Evolutionary conservation across 2,113 vertebrate genomes (phyloP).

Genomic region (Strigops habroptila): DNA sequence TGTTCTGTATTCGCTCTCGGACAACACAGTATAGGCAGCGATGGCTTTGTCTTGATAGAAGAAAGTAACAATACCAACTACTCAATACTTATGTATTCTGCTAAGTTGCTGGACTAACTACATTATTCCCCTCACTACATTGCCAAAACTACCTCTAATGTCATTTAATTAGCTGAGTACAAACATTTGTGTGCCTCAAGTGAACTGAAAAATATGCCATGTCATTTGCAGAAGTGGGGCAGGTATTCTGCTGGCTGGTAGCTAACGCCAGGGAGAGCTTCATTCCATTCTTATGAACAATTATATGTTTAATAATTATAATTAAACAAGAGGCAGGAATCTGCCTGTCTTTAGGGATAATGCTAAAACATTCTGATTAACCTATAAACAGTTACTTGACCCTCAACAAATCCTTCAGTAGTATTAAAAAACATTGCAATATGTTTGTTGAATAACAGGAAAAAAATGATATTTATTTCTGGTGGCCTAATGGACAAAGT

Average conservation of each 20-base stretch:
- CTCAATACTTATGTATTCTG: neutral
- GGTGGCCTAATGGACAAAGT: neutral
- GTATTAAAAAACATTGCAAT: neutral
- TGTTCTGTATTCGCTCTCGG: neutral
- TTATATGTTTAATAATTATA: neutral
- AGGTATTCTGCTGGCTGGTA: neutral
- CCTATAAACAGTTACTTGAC: neutral
- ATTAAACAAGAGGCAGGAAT: neutral
- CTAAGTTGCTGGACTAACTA: neutral
- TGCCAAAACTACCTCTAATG: neutral
- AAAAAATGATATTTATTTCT: neutral
- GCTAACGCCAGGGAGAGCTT: neutral
- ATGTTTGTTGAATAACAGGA: neutral
- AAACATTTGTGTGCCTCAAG: neutral
- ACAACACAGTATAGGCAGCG: neutral
- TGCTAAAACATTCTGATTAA: neutral
- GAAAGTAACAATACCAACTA: neutral
- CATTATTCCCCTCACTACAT: neutral
- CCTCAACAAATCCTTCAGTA: neutral
- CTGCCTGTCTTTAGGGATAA: neutral
- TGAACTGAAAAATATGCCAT: neutral
- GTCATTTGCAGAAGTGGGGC: neutral
- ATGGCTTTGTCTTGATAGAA: neutral
- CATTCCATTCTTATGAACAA: neutral
- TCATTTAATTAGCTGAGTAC: neutral